Base-by-base conservation (phyloP, 2,888 invertebrate genomes). In the Colletes collaris region DNA sequence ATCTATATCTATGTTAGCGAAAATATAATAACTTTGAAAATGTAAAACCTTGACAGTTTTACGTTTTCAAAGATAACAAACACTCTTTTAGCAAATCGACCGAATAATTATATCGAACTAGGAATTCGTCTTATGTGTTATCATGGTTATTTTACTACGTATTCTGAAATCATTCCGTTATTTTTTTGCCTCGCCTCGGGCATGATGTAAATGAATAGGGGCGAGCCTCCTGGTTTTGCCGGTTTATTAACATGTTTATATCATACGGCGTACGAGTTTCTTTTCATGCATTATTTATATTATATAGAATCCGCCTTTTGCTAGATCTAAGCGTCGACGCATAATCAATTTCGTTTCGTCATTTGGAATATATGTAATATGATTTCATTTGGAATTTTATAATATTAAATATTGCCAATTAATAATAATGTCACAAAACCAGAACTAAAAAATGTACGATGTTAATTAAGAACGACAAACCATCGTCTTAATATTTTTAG, bases 191-290 rank as follows among this genome's bases (percentile, higher is more conserved):
- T 49, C 66, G 60, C 65, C 76, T 76, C 69, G 60, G 27, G 2
- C 40, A 58, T 53, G 60, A 58, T 59, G 68, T 68, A 76, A 81
- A 69, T 63, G 37, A 68, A 68, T 59, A 67, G 75, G 74, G 88
- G 79, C 88, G 87, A 88, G 87, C 86, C 89, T 87, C 87, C 85
- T 74, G 79, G 87, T 88, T 85, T 66, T 85, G 86, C 90, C 75
- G 72, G 87, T 90, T 89, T 68, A 87, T 89, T 90, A 88, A 70
- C 88, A 89, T 90, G 83, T 85, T 87, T 81, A 77, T 87, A 77
- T 69, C 62, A 68, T 19, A 35, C 50, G 46, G 66, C 55, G 64
- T 35, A 35, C 46, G 37, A 16, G 70, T 60, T 79, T 67, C 53
- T 56, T 55, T 55, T 63, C 49, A 62, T 59, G 59, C 49, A 55